Evolutionary conservation across 2,797 vertebrate species (phyloP).

Genomic region (Anguilla megastoma): DNA sequence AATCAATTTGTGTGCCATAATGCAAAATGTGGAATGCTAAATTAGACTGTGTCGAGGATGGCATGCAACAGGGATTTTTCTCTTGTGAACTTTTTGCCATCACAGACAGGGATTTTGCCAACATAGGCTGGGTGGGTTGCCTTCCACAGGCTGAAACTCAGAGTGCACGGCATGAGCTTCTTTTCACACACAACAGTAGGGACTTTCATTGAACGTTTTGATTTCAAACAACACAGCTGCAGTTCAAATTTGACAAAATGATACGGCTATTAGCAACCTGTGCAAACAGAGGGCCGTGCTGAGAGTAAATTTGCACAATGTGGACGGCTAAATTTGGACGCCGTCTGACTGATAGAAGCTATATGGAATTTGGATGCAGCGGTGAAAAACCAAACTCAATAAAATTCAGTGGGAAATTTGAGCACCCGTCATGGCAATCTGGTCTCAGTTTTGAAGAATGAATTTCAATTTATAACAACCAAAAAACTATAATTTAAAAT

Average conservation of each 20-base stretch:
- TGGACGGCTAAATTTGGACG: neutral
- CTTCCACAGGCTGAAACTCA: neutral
- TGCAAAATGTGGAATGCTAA: conserved; percentile 8
- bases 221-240: neutral
- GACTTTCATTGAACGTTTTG: neutral
- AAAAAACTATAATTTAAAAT: too few relatives aligned
- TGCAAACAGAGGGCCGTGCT: neutral
- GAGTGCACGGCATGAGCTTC: neutral
- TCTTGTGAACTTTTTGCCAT: neutral
- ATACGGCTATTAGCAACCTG: neutral
- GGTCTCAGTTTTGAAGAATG: too few relatives aligned
- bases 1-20: conserved; percentile 1
- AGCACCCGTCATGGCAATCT: too few relatives aligned
- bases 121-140: neutral
- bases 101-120: neutral
- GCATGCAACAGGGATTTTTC: neutral
- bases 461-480: too few relatives aligned
- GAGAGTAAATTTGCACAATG: neutral
- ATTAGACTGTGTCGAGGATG: neutral
- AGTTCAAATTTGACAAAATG: conserved; percentile 5
- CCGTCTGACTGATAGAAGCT: neutral
- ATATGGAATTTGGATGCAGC: neutral
- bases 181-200: neutral
- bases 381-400: neutral
- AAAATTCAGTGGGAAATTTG: too few relatives aligned